Percentiles rank a stretch among this genome's conserved stretches.
These are phyloP conservation scores for Hemithea aestivaria DNA, from an alignment of 2,888 invertebrate genomes.

Conservation along the genomic window DNA sequence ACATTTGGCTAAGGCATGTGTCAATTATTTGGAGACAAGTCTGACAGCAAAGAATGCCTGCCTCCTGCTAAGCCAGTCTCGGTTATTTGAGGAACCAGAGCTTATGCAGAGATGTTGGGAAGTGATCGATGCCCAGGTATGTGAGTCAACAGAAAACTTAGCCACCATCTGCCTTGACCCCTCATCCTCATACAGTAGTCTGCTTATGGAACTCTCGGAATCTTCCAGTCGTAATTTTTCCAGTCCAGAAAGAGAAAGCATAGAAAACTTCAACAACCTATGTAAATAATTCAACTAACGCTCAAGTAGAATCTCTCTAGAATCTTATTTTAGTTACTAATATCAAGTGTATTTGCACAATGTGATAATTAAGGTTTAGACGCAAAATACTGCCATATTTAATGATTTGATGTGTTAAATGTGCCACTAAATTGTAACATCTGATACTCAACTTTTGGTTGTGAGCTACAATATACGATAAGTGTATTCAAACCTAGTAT, in stretches of 20 bases:
- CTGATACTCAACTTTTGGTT: constrained; percentile 61
- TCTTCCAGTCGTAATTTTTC: constrained; percentile 61
- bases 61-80: constrained; percentile 94
- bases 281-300: constrained; percentile 36
- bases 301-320: constrained; percentile 17
- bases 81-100: constrained; percentile 97
- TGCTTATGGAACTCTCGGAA: constrained; percentile 64
- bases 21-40: constrained; percentile 96
- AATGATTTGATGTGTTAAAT: constrained; percentile 12
- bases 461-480: constrained; percentile 50
- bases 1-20: constrained; percentile 95
- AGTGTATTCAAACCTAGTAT: constrained; percentile 25
- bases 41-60: constrained; percentile 98
- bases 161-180: constrained; percentile 58
- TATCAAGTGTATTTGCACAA: constrained; percentile 3
- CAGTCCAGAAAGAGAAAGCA: constrained; percentile 60
- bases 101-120: constrained; percentile 98
- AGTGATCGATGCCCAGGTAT: constrained; percentile 97
- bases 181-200: constrained; percentile 68
- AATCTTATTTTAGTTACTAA: constrained; percentile 1
- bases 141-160: constrained; percentile 76
- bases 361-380: constrained; percentile 5
- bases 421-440: constrained; percentile 41
- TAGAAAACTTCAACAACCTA: constrained; percentile 48
- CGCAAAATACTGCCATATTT: constrained; percentile 9